Percentiles rank a stretch among this genome's conserved stretches.
These are phyloP conservation scores for Columbina picui DNA, from an alignment of 2,113 vertebrate genomes.

Conservation along the genomic window DNA sequence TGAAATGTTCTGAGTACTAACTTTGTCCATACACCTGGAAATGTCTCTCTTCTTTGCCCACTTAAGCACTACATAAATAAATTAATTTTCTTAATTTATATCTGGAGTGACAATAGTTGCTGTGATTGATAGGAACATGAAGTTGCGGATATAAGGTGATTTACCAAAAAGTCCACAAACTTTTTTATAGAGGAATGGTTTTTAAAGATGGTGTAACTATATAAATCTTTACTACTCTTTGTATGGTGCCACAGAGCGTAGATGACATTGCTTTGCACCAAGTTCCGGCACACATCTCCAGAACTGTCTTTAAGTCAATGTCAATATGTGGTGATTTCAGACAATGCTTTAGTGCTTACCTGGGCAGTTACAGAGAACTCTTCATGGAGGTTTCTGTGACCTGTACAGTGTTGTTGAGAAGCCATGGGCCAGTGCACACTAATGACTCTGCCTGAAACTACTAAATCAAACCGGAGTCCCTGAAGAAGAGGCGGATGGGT, in stretches of 20 bases:
- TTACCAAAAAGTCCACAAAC: not conserved
- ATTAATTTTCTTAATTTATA: not conserved
- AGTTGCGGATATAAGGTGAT: not conserved
- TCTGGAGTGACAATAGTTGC: not conserved
- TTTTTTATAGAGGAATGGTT: not conserved
- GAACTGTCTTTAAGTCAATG: not conserved
- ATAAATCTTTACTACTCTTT: not conserved
- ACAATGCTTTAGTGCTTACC: not conserved
- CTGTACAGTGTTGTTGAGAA: not conserved
- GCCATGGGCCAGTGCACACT: not conserved
- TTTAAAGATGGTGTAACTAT: not conserved
- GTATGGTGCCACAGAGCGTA: not conserved
- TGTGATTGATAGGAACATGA: not conserved
- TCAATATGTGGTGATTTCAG: not conserved
- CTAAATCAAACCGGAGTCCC: not conserved
- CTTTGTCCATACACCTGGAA: not conserved
- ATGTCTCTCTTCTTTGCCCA: not conserved
- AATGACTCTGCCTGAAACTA: not conserved
- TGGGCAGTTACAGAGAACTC: not conserved
- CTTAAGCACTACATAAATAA: not conserved
- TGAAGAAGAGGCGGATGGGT: not conserved
- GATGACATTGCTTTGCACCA: not conserved
- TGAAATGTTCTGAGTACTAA: not conserved
- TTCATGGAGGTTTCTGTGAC: not conserved
- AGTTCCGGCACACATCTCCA: not conserved